Evolutionary conservation across 2,113 vertebrate genomes (phyloP), one percentile per base, ranked within the genome.

Genomic region (Oxygymnocypris stewartii): DNA sequence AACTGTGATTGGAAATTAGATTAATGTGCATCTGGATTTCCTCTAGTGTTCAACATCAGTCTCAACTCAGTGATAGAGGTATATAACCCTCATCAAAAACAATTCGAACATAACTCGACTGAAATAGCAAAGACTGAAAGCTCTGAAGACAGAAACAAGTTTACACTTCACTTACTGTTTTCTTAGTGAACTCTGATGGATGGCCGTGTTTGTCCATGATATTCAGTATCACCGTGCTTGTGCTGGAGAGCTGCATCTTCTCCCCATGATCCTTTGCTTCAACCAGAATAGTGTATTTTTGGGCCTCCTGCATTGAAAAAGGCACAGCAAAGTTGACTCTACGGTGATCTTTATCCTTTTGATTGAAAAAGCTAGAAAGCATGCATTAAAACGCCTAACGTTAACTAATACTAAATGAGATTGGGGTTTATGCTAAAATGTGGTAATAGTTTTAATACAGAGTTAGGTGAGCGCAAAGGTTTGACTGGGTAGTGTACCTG

Each of bases 121-220:
- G 69, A 40, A n/a, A 42, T 2, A 12, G 37, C 4, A 65, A 65
- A n/a, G n/a, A n/a, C n/a, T n/a, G n/a, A 31, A 18, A 40, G 69
- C 20, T 28, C 57, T 9, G 20, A 59, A 59, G 23, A 59, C 7
- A 1, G 18, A 49, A 59, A 59, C 57, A 18, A 54, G 51, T 23
- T 40, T 20, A 20, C 20, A 75, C 20, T 12, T n/a, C n/a, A 69
- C 92, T 91, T 35, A 95, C 93, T 5, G 51, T 89, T 67, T 79
- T 85, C 47, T 86, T 54, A 6, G 47, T 88, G 63, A 94, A 84
- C 31, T 76, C 44, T 14, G 94, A 93, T 37, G 65, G 14, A 65
- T 90, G 88, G 78, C 93, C 92, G 82, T 94, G 94, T 87, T 83
- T 90, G 82, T 93, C 92, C 14, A 88, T 63, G 12, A 94, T 6